Base-by-base conservation (phyloP, 2,113 vertebrate species). In the Malurus cyaneus region DNA sequence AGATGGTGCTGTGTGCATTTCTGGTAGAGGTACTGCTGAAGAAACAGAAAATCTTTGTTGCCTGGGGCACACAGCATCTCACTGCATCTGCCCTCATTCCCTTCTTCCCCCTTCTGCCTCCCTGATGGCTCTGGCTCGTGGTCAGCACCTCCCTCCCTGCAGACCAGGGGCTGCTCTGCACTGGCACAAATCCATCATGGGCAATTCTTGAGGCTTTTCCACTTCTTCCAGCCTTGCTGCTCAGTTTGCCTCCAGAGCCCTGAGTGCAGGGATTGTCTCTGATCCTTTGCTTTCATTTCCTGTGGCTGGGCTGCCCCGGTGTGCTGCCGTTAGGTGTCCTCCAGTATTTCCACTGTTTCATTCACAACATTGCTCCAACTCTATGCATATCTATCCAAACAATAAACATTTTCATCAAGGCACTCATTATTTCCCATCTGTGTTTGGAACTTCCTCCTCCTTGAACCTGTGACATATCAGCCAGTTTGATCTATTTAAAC, bases 61-160 rank as follows among this genome's bases (percentile, higher is more conserved):
- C 20, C 50, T 4, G 0, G 11, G 24, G 34, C 76, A 13, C 1
- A 2, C 3, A 1, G 19, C 6, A 3, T 24, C 60, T 74, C 0
- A 0, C 42, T 76, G 73, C 66, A 25, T 44, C 57, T 49, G 36
- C 34, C 25, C 28, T 46, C 42, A 1, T 29, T 54, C 6, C 19
- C 39, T 16, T 65, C 34, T 42, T 64, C 13, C 41, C 36, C 49
- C 44, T n/a, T 32, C 42, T 36, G 70, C 34, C 46, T 53, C 62
- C 26, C 26, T 42, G 39, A 17, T 20, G 11, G 4, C 46, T 39
- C 49, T 6, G 5, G 50, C n/a, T 61, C 11, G 32, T 28, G 41
- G 32, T 42, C 84, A 57, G 50, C 71, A 21, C 23, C 36, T 65
- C 52, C 54, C 60, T 77, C 65, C 3, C 29, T 3, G 2, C 42